phyloP scores from a whole-genome alignment of 2,888 invertebrate species.

The Sphaeridia pumilis region DNA sequence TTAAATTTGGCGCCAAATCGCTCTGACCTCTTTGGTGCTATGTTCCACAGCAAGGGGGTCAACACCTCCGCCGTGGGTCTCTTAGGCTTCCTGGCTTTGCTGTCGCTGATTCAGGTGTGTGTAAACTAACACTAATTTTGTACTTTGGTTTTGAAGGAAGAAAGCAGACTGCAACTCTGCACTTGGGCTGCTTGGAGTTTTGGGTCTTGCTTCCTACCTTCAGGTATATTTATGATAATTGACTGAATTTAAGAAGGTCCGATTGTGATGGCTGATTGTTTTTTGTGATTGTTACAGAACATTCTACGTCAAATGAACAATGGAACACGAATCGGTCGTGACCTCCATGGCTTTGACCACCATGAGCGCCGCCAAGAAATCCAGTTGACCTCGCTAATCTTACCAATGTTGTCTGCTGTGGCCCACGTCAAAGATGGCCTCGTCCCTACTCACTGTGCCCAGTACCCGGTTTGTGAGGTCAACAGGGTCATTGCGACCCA shows the following conservation, averaged over 20 bases:
- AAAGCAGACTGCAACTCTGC: constrained; percentile 32
- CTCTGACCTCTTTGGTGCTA: not conserved
- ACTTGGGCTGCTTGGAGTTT: constrained; percentile 30
- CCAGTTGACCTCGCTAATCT: constrained; percentile 3
- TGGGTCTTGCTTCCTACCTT: constrained; percentile 32
- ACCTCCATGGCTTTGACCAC: no score
- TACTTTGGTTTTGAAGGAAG: constrained; percentile 16
- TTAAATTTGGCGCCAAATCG: not conserved
- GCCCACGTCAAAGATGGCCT: constrained; percentile 12
- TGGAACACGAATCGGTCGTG: no score
- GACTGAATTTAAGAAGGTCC: no score
- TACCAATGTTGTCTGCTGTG: constrained; percentile 10
- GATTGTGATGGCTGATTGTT: not conserved
- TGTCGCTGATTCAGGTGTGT: constrained; percentile 33
- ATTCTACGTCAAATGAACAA: constrained; percentile 13
- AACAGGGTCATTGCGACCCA: constrained; percentile 8
- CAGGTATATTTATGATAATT: constrained; percentile 21
- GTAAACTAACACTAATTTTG: not conserved
- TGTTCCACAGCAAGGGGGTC: constrained; percentile 16
- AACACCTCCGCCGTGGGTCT: constrained; percentile 33
- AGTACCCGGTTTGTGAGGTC: constrained; percentile 9
- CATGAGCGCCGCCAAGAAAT: no score
- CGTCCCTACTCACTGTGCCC: constrained; percentile 36
- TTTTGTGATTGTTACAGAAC: constrained; percentile 3
- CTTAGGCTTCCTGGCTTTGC: constrained; percentile 30